Percentiles rank a stretch among this genome's conserved stretches.
Conservation (phyloP, 2,888 invertebrate species). For the Tipula helvola region DNA sequence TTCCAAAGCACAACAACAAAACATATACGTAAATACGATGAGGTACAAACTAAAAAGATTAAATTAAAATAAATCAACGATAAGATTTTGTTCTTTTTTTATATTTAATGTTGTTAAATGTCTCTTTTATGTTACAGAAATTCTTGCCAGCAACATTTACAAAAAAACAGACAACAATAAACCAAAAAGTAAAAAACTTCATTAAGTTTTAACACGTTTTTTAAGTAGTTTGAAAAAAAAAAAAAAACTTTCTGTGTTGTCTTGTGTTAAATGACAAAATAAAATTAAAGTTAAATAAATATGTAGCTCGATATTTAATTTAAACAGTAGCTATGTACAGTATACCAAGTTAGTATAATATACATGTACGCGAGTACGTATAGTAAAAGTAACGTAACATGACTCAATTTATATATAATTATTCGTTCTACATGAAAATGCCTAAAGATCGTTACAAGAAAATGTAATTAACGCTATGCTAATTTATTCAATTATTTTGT, state of each 20-base stretch:
- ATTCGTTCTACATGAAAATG: background rate
- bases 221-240: background rate
- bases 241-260: background rate
- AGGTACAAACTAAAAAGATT: background rate
- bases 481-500: background rate
- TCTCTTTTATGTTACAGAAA: background rate
- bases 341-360: background rate
- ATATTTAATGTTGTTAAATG: background rate
- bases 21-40: background rate
- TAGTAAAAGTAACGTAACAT: background rate
- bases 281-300: background rate
- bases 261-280: constrained; percentile 4
- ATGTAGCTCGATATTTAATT: constrained; percentile 4
- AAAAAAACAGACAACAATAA: background rate
- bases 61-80: background rate
- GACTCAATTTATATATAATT: background rate
- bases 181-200: background rate
- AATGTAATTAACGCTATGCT: background rate
- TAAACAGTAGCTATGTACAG: background rate
- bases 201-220: constrained; percentile 9
- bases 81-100: background rate
- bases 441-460: background rate
- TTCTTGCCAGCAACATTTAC: constrained; percentile 4
- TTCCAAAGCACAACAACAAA: background rate
- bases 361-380: background rate